These are phyloP conservation scores for Xyrauchen texanus DNA, from an alignment of 2,113 vertebrate genomes.

Conservation along the genomic window DNA sequence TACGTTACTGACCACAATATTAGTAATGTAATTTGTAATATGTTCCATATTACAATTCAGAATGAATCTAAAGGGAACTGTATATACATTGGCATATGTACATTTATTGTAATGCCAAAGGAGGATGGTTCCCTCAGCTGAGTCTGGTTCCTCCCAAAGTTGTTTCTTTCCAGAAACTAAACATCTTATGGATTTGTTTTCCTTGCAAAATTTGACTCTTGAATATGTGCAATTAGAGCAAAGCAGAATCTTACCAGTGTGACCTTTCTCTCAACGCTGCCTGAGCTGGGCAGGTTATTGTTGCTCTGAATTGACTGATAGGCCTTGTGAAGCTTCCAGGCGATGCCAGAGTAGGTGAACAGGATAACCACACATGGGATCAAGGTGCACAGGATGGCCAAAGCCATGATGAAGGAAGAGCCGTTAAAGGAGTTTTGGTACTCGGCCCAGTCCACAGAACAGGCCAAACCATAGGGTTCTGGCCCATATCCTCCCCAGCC, in stretches of 20 bases:
- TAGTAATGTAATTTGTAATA: too few species aligned
- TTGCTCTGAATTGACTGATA: slow-evolving; percentile 76
- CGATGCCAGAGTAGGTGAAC: slow-evolving; percentile 76
- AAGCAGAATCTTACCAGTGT: slow-evolving; percentile 71
- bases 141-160: too few species aligned
- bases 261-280: slow-evolving; percentile 76
- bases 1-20: too few species aligned
- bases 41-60: too few species aligned
- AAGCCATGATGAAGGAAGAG: slow-evolving; percentile 75
- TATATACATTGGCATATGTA: too few species aligned
- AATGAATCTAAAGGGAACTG: too few species aligned
- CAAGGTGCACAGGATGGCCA: slow-evolving; percentile 77
- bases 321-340: slow-evolving; percentile 80
- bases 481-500: slow-evolving; percentile 83
- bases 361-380: slow-evolving; percentile 74
- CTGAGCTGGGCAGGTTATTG: slow-evolving; percentile 68
- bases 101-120: too few species aligned
- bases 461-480: slow-evolving; percentile 80
- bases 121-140: too few species aligned
- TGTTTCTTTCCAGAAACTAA: too few species aligned
- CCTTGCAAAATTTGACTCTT: too few species aligned
- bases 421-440: slow-evolving; percentile 72
- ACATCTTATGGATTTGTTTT: too few species aligned
- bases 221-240: too few species aligned
- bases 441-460: slow-evolving; percentile 79